Conservation (phyloP, 2,888 invertebrate genomes). For the Drepana falcataria region DNA sequence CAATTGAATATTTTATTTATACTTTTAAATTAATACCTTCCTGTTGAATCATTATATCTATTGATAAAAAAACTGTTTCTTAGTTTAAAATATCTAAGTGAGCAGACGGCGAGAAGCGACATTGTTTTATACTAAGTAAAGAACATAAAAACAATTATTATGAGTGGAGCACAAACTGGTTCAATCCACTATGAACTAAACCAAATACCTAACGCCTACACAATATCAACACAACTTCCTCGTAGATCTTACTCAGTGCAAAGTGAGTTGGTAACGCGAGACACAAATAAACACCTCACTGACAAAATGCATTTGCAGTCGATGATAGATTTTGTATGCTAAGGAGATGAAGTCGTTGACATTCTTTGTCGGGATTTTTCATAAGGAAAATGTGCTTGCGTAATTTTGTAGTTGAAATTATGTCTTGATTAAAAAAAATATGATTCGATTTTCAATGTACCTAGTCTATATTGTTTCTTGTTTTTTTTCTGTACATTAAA, state of each 20-base stretch:
- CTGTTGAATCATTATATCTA: too few species aligned
- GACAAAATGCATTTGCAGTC: slow-evolving; percentile 23
- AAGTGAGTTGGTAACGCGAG: slow-evolving; percentile 24
- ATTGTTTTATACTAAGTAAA: too few species aligned
- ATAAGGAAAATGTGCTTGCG: slow-evolving; percentile 10
- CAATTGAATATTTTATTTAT: too few species aligned
- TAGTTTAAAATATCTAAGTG: too few species aligned
- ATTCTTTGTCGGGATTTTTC: neutral
- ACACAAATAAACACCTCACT: slow-evolving; percentile 30
- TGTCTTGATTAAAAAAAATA: too few species aligned
- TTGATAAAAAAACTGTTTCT: too few species aligned
- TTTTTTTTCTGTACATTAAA: too few species aligned
- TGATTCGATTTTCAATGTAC: too few species aligned
- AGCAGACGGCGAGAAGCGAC: too few species aligned
- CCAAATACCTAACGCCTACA: slow-evolving; percentile 13
- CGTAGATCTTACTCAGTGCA: slow-evolving; percentile 1
- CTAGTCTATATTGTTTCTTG: too few species aligned
- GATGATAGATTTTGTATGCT: slow-evolving; percentile 20
- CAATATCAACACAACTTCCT: neutral
- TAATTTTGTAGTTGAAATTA: neutral
- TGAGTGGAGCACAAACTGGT: neutral
- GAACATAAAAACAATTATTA: too few species aligned
- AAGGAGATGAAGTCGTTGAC: neutral
- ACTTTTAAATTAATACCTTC: too few species aligned
- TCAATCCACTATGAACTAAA: neutral